Conservation (phyloP, 2,888 invertebrate genomes). For the Noctua comes region DNA sequence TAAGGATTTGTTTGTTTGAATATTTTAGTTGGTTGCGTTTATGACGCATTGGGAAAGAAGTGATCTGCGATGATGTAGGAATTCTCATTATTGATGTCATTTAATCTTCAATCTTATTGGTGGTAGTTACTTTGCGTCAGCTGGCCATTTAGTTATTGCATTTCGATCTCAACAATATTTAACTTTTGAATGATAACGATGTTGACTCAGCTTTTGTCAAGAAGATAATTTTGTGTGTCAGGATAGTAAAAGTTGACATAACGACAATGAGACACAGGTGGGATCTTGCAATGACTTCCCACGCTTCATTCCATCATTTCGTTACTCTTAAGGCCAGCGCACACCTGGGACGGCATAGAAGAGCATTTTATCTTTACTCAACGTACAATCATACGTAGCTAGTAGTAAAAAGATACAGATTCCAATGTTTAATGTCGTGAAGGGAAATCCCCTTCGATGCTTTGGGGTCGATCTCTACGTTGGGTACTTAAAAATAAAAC, state of each 20-base stretch:
- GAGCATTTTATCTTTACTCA: not conserved
- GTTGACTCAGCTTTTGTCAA: conserved; percentile 1
- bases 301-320: not conserved
- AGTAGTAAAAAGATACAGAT: not conserved
- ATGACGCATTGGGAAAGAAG: conserved; percentile 20
- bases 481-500: not conserved
- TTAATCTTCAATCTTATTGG: not conserved
- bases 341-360: not conserved
- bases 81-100: not conserved
- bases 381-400: not conserved
- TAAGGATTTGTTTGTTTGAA: conserved; percentile 36
- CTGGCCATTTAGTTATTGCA: not conserved
- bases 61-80: not conserved
- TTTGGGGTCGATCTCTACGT: not conserved
- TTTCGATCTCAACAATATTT: conserved; percentile 1
- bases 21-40: conserved; percentile 2
- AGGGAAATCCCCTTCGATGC: not conserved
- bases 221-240: not conserved
- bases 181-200: conserved; percentile 7
- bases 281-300: not conserved
- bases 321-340: too few species aligned
- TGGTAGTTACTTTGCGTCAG: conserved; percentile 5
- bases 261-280: not conserved
- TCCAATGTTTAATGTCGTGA: not conserved
- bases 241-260: conserved; percentile 5